Conservation (phyloP, 2,888 invertebrate genomes). For the Melanostoma scalare region DNA sequence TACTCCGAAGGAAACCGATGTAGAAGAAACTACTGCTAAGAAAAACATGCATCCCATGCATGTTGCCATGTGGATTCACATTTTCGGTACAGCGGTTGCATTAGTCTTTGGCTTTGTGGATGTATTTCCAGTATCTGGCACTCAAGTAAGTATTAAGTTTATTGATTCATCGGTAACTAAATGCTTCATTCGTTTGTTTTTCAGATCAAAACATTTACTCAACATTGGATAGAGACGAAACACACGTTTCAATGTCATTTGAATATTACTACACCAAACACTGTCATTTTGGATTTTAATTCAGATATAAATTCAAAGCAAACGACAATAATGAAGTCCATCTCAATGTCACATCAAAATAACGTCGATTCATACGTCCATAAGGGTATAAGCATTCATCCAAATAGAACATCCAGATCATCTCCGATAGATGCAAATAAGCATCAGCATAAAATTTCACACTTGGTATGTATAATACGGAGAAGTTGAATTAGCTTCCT, state of each 20-base stretch:
- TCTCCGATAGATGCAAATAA: constrained; percentile 41
- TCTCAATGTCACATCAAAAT: constrained; percentile 72
- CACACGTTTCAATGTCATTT: constrained; percentile 81
- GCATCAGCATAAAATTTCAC: constrained; percentile 66
- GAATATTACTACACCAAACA: constrained; percentile 74
- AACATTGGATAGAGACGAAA: constrained; percentile 79
- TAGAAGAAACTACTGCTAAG: constrained; percentile 4
- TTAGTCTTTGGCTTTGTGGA: constrained; percentile 83
- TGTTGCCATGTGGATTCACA: constrained; percentile 82
- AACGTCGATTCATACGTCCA: constrained; percentile 73
- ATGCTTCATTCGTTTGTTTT: constrained; percentile 19
- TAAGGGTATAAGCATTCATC: constrained; percentile 54
- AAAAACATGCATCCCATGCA: constrained; percentile 77
- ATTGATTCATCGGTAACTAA: background rate
- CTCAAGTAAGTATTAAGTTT: constrained; percentile 39
- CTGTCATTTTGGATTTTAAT: constrained; percentile 48
- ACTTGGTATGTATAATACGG: constrained; percentile 53
- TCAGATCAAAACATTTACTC: constrained; percentile 76
- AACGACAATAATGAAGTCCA: constrained; percentile 75
- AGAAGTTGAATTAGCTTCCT: background rate
- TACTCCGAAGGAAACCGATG: constrained; percentile 15
- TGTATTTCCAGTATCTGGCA: constrained; percentile 83
- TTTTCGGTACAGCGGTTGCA: constrained; percentile 81
- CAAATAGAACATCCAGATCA: constrained; percentile 54
- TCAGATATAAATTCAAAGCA: constrained; percentile 61